Evolutionary conservation across 2,113 vertebrate species (phyloP).

Genomic region (Willisornis vidua): DNA sequence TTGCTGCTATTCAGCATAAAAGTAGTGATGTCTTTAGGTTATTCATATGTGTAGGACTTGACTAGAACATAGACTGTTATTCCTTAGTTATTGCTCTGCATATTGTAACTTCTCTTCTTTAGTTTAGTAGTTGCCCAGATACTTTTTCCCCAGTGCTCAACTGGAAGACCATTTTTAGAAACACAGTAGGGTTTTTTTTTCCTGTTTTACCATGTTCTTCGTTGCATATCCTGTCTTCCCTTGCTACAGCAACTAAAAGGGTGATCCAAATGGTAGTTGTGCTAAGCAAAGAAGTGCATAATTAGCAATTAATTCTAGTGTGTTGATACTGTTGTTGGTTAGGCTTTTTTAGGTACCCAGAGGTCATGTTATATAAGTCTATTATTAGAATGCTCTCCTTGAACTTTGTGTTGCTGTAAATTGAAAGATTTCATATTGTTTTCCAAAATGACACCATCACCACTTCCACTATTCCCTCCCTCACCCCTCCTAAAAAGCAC

Average conservation of each 20-base stretch:
- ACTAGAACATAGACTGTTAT: neutral
- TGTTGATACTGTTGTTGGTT: neutral
- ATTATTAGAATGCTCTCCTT: neutral
- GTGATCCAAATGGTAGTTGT: neutral
- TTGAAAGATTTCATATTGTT: neutral
- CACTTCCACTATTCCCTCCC: fast-evolving
- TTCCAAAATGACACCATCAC: neutral
- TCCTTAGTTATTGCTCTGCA: neutral
- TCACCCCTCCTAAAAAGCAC: fast-evolving
- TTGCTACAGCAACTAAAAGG: neutral
- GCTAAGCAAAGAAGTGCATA: neutral
- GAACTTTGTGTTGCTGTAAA: neutral
- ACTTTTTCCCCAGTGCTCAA: neutral
- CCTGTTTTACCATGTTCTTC: neutral
- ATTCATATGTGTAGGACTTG: neutral
- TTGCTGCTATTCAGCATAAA: neutral
- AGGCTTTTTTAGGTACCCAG: neutral
- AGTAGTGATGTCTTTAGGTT: neutral
- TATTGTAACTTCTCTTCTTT: neutral
- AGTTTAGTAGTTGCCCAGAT: neutral
- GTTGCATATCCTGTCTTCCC: neutral
- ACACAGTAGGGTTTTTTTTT: neutral
- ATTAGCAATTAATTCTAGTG: neutral
- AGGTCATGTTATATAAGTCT: neutral
- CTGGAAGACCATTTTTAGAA: neutral